Base-by-base conservation (phyloP, 2,113 vertebrate genomes). In the Pelusios castaneus region DNA sequence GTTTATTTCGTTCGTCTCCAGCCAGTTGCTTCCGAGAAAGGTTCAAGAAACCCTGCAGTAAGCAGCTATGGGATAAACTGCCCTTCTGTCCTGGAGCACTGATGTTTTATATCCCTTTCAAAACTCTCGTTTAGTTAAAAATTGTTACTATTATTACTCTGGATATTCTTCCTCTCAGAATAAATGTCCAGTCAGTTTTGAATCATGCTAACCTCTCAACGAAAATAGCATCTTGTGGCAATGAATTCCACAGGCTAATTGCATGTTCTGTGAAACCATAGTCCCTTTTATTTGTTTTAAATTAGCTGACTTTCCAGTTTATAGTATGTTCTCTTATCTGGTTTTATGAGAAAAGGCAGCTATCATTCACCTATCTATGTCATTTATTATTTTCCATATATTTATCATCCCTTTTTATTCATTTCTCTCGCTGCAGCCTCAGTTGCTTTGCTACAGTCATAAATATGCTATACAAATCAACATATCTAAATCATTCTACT, bases 381-480 rank as follows among this genome's bases (percentile, higher is more conserved):
- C 8, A 7, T 51, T 80, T 56, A 19, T 4, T 24, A 10, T 70
- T 58, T 55, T 0, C 1, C 0, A 0, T 6, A 25, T 47, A 49
- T 52, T 91, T 43, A 38, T 54, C 29, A 2, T 56, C 34, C 43
- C 8, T 67, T 43, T 54, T 58, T 47, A 56, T 41, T 41, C 38
- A 24, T 41, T 73, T 73, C 70, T 5, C 19, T 73, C 11, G 41
- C 67, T 73, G 67, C 67, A 38, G 34, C 9, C n/a, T 41, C 10
- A 73, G 6, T 27, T 58, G 56, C 24, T 58, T 24, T 58, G 27
- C 56, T 56, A 21, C 55, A 49, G 58, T 8, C 58, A 60, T 60
- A 60, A 60, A 34, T 16, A 73, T 73, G 17, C 34, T 73, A 73
- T 19, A 41, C n/a, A 41, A 73, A 41, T 70, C 67, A 70, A n/a